phyloP scores from a whole-genome alignment of 1,140 invertebrate species.

The Steinernema feltiae region DNA sequence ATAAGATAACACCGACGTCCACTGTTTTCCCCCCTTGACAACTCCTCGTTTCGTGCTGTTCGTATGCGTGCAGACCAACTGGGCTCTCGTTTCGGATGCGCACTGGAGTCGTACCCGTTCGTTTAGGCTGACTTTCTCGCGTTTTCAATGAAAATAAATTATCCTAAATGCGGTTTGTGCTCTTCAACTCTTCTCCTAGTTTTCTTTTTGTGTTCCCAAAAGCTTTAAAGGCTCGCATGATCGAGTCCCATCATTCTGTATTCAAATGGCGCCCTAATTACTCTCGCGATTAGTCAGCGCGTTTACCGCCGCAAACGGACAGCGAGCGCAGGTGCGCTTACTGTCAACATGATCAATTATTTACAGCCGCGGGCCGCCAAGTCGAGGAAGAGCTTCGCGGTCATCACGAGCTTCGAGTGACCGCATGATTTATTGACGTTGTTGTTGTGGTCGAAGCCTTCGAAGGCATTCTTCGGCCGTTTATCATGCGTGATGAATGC shows the following conservation, averaged over 20 bases:
- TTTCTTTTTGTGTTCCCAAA: not conserved
- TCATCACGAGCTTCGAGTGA: slow-evolving; percentile 1
- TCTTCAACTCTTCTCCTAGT: too few relatives aligned
- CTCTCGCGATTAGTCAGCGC: not conserved
- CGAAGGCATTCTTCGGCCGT: not conserved
- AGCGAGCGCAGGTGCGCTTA: not conserved
- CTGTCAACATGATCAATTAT: not conserved
- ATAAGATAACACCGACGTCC: not conserved
- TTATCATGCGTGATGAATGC: slow-evolving; percentile 12
- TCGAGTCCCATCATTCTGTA: not conserved
- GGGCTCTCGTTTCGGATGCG: not conserved
- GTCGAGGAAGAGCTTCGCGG: not conserved
- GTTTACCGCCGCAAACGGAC: slow-evolving; percentile 3
- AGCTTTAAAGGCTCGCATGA: not conserved
- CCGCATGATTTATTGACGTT: slow-evolving; percentile 15
- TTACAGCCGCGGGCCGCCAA: not conserved
- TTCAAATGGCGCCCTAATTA: not conserved
- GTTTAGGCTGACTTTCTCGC: too few relatives aligned
- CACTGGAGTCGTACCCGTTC: too few relatives aligned
- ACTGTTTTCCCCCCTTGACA: not conserved
- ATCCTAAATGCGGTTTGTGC: too few relatives aligned
- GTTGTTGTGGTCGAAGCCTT: slow-evolving; percentile 1
- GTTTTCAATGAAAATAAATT: too few relatives aligned
- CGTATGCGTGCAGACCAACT: not conserved
- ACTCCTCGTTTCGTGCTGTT: not conserved